Conservation (phyloP, 2,113 vertebrate species). For the Isurus oxyrinchus region DNA sequence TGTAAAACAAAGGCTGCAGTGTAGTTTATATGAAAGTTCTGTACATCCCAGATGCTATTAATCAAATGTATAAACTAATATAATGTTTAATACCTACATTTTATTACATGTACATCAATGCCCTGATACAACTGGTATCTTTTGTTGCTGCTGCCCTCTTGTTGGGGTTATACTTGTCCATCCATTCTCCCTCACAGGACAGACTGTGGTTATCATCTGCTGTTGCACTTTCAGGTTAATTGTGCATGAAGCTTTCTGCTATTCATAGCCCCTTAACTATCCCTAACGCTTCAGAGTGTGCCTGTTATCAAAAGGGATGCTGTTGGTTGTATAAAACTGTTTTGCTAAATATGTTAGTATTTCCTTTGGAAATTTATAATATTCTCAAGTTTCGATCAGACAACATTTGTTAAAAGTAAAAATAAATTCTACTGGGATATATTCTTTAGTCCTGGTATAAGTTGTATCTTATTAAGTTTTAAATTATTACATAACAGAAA, state of each 20-base stretch:
- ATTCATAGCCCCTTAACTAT: not conserved
- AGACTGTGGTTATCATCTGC: not conserved
- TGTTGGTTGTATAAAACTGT: not conserved
- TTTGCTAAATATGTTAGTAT: not conserved
- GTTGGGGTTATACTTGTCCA: not conserved
- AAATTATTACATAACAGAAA: not conserved
- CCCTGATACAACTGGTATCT: not conserved
- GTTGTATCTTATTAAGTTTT: not conserved
- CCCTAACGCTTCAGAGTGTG: not conserved
- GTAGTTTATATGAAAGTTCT: not conserved
- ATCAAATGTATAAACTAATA: not conserved
- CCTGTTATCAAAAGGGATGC: not conserved
- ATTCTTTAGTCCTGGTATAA: not conserved
- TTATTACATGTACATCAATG: not conserved
- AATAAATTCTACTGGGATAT: not conserved
- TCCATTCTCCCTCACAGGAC: not conserved
- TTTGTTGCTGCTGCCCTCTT: not conserved
- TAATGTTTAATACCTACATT: not conserved
- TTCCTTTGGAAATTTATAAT: not conserved
- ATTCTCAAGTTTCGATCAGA: not conserved
- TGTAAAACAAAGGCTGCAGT: not conserved
- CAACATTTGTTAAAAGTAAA: not conserved
- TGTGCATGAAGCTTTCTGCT: not conserved
- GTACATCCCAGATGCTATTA: not conserved
- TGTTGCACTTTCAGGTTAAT: not conserved